These are phyloP conservation scores for Pedionomus torquatus DNA, from an alignment of 2,113 vertebrate genomes.

Conservation along the genomic window DNA sequence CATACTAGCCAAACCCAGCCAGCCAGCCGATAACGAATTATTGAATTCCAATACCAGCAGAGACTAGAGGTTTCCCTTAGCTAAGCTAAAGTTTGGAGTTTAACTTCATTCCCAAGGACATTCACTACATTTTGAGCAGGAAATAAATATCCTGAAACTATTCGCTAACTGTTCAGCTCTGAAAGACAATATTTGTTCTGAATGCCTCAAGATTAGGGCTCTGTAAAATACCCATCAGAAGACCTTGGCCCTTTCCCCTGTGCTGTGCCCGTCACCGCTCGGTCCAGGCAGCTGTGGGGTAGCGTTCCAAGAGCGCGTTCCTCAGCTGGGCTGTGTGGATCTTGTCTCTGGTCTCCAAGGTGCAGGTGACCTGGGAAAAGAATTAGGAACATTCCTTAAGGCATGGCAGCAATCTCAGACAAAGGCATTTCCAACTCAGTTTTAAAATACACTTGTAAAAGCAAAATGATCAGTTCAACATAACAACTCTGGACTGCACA, in stretches of 20 bases:
- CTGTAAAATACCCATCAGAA: background rate
- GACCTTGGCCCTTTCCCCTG: background rate
- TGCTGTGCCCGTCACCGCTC: constrained; percentile 76
- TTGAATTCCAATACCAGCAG: background rate
- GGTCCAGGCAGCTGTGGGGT: constrained; percentile 81
- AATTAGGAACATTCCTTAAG: constrained; percentile 35
- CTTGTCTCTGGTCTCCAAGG: constrained; percentile 87
- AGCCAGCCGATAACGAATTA: background rate
- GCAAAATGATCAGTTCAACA: background rate
- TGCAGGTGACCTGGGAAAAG: constrained; percentile 85
- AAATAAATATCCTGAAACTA: constrained; percentile 16
- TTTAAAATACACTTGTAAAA: background rate
- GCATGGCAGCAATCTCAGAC: background rate
- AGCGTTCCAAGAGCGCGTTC: constrained; percentile 80
- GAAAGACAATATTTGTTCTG: background rate
- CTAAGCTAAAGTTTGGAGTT: constrained; percentile 10
- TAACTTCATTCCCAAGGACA: background rate
- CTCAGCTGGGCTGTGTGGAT: constrained; percentile 81
- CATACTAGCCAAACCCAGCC: background rate
- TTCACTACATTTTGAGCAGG: background rate
- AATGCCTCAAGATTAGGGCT: background rate
- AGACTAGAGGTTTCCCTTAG: background rate
- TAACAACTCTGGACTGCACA: background rate
- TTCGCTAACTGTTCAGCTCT: background rate
- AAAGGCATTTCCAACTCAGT: background rate